phyloP scores from a whole-genome alignment of 2,797 vertebrate species.

The Gila robusta region DNA sequence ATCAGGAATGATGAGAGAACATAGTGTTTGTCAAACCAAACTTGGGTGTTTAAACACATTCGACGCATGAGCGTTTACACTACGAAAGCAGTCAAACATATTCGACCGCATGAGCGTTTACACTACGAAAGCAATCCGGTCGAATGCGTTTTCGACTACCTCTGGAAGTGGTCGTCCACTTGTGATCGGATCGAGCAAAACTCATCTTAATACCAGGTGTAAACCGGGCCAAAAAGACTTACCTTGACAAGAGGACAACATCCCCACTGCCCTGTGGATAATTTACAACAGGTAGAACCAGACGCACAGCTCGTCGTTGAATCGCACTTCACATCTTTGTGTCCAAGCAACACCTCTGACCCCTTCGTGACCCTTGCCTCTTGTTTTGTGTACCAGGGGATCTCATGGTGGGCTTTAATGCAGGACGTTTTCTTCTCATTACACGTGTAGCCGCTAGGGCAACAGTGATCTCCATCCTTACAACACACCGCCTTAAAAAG shows the following conservation, averaged over 20 bases:
- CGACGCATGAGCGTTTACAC: too few relatives aligned
- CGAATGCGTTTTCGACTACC: background rate
- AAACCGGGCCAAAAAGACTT: background rate
- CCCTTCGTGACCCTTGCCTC: constrained; percentile 53
- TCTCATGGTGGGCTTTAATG: constrained; percentile 56
- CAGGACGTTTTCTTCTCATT: constrained; percentile 71
- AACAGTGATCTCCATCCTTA: constrained; percentile 76
- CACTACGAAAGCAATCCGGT: background rate
- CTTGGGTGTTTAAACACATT: background rate
- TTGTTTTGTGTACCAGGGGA: constrained; percentile 68
- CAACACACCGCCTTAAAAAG: constrained; percentile 79
- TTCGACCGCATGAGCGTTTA: background rate
- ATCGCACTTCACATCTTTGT: constrained; percentile 76
- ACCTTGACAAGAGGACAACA: constrained; percentile 84
- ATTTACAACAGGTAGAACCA: constrained; percentile 80
- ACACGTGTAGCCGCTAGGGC: constrained; percentile 76
- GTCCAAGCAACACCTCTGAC: background rate
- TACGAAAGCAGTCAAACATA: background rate
- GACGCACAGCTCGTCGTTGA: constrained; percentile 77
- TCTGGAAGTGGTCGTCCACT: background rate
- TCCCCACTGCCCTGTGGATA: constrained; percentile 77
- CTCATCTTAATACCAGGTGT: background rate
- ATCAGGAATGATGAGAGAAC: background rate
- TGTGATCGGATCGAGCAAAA: background rate
- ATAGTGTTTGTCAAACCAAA: background rate